phyloP scores from a whole-genome alignment of 2,888 invertebrate species.

The Cheilosia impressa region DNA sequence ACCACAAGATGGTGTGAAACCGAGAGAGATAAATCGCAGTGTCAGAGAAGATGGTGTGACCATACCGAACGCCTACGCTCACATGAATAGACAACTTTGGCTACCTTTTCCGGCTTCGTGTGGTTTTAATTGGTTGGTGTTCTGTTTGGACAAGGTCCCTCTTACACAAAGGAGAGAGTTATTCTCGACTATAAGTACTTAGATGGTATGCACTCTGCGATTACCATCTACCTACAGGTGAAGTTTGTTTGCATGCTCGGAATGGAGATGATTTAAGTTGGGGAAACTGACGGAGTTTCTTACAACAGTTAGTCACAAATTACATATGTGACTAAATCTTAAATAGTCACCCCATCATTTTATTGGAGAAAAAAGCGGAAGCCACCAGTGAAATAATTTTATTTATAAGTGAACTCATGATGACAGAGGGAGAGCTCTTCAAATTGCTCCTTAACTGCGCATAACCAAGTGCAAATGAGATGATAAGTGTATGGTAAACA shows the following conservation, averaged over 20 bases:
- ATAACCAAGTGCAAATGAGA: background rate
- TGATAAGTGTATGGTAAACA: constrained; percentile 9
- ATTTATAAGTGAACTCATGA: constrained; percentile 6
- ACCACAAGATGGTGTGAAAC: constrained; percentile 64
- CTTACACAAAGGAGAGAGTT: constrained; percentile 41
- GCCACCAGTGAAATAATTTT: background rate
- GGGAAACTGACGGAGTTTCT: background rate
- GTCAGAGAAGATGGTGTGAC: constrained; percentile 70
- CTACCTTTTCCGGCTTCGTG: constrained; percentile 74
- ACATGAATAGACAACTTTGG: constrained; percentile 29
- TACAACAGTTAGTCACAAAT: background rate
- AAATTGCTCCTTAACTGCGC: background rate
- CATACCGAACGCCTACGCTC: constrained; percentile 69
- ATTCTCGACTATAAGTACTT: constrained; percentile 26
- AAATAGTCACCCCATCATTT: background rate
- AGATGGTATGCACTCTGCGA: constrained; percentile 24
- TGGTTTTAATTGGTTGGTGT: constrained; percentile 67
- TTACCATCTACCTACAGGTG: background rate
- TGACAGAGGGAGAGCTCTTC: background rate
- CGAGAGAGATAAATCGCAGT: constrained; percentile 67
- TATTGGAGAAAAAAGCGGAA: background rate
- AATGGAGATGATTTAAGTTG: background rate
- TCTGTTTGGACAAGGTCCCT: constrained; percentile 51
- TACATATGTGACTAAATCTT: background rate
- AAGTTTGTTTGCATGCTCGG: background rate